Evolutionary conservation across 2,113 vertebrate species (phyloP).

Genomic region (Atractosteus spatula): DNA sequence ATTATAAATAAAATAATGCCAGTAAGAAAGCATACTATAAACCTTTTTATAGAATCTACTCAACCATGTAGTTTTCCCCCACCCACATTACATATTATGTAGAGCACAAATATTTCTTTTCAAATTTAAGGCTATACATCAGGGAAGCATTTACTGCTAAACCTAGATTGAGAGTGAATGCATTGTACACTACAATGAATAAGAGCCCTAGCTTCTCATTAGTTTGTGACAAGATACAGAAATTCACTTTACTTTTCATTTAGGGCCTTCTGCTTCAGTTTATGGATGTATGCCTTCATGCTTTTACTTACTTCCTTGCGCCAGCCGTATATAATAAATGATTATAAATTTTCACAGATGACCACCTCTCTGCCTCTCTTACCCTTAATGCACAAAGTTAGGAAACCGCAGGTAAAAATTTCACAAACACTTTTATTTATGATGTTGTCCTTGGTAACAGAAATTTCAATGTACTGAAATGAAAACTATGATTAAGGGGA

Average conservation of each 20-base stretch:
- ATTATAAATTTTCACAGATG: conserved; percentile 93
- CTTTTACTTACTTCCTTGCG: conserved; percentile 79
- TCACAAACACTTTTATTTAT: conserved; percentile 93
- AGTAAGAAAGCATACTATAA: conserved; percentile 71
- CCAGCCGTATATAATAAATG: conserved; percentile 82
- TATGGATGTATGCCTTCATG: conserved; percentile 82
- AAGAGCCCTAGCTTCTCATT: conserved; percentile 85
- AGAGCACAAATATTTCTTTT: conserved; percentile 85
- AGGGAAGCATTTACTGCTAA: conserved; percentile 73
- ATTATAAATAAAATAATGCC: conserved; percentile 73
- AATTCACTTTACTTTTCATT: conserved; percentile 90
- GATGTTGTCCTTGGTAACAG: conserved; percentile 92
- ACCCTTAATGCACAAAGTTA: conserved; percentile 81
- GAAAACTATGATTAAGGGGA: conserved; percentile 97
- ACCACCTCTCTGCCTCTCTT: conserved; percentile 74
- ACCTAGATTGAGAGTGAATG: conserved; percentile 76
- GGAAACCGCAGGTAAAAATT: conserved; percentile 85
- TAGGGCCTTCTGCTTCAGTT: conserved; percentile 74
- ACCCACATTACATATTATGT: conserved; percentile 76
- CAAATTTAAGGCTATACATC: conserved; percentile 76
- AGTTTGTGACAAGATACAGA: conserved; percentile 84
- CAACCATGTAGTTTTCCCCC: conserved; percentile 74
- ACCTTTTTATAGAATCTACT: conserved; percentile 70
- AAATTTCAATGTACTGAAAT: conserved; percentile 96
- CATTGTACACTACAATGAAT: conserved; percentile 73